These are phyloP conservation scores for Leptoclinus maculatus DNA, from an alignment of 2,797 vertebrate genomes.

Conservation along the genomic window DNA sequence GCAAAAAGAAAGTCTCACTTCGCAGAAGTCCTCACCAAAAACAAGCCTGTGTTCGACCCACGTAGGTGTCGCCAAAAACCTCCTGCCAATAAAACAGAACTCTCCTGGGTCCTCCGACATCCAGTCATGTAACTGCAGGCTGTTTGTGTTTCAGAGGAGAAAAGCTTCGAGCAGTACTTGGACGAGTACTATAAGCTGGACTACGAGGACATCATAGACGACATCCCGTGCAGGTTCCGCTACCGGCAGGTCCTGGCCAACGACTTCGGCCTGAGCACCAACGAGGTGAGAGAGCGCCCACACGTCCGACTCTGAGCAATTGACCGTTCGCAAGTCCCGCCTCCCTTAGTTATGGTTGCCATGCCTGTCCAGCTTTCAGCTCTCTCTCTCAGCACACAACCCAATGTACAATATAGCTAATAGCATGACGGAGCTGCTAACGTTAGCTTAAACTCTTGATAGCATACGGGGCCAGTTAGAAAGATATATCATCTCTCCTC, in stretches of 20 bases:
- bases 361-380: background rate
- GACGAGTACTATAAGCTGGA: slow-evolving; percentile 92
- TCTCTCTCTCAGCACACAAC: background rate
- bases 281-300: slow-evolving; percentile 85
- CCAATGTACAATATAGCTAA: no score
- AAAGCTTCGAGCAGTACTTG: slow-evolving; percentile 90
- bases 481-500: no score
- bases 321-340: background rate
- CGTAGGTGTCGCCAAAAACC: slow-evolving; percentile 75
- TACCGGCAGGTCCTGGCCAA: slow-evolving; percentile 90
- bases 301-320: fast-evolving
- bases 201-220: slow-evolving; percentile 92
- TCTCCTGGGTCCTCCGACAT: no score
- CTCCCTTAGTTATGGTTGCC: no score
- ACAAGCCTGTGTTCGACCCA: slow-evolving; percentile 89
- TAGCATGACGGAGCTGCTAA: no score
- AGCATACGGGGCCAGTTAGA: no score
- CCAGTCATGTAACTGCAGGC: background rate
- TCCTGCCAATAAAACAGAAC: fast-evolving
- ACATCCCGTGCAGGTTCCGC: slow-evolving; percentile 92
- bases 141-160: slow-evolving; percentile 82
- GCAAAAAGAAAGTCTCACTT: slow-evolving; percentile 90
- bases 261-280: slow-evolving; percentile 89
- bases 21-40: slow-evolving; percentile 80
- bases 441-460: no score